Percentiles rank a stretch among this genome's conserved stretches.
Evolutionary conservation across 1,140 invertebrate genomes (phyloP).

Genomic region (Ganaspis sp.): DNA sequence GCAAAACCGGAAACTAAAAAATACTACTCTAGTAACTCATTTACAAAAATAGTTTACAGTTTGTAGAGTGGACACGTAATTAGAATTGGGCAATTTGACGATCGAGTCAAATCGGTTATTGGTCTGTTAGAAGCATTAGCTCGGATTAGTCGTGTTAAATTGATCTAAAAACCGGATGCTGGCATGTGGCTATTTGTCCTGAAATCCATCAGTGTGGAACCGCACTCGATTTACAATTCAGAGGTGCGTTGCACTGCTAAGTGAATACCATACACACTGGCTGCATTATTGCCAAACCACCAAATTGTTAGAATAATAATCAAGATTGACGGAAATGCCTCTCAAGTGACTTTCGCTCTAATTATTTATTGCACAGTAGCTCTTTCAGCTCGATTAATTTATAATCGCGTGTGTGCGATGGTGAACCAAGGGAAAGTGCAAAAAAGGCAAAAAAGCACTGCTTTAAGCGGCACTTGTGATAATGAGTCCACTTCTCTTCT

Average conservation of each 20-base stretch:
- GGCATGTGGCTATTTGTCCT: neutral
- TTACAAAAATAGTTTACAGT: too few relatives aligned
- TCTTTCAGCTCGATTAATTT: constrained; percentile 30
- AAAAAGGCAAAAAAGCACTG: neutral
- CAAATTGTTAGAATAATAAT: constrained; percentile 15
- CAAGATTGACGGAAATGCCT: constrained; percentile 20
- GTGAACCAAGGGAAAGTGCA: constrained; percentile 13
- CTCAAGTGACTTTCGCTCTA: neutral
- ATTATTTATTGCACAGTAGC: constrained; percentile 33
- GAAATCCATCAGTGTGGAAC: neutral
- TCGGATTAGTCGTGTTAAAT: constrained; percentile 11
- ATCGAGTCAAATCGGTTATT: neutral
- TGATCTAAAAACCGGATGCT: constrained; percentile 4
- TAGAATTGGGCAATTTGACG: neutral
- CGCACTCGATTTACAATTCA: constrained; percentile 12
- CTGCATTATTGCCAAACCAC: constrained; percentile 10
- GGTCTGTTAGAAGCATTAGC: neutral
- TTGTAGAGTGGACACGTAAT: neutral
- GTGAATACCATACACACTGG: neutral
- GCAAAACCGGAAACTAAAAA: too few relatives aligned
- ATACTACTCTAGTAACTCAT: too few relatives aligned
- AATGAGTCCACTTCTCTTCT: neutral
- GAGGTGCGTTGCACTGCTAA: neutral
- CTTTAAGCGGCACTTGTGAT: neutral
- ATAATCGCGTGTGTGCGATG: neutral